Percentiles rank a stretch among this genome's conserved stretches.
phyloP scores from a whole-genome alignment of 2,888 invertebrate species.

The Xestia xanthographa region DNA sequence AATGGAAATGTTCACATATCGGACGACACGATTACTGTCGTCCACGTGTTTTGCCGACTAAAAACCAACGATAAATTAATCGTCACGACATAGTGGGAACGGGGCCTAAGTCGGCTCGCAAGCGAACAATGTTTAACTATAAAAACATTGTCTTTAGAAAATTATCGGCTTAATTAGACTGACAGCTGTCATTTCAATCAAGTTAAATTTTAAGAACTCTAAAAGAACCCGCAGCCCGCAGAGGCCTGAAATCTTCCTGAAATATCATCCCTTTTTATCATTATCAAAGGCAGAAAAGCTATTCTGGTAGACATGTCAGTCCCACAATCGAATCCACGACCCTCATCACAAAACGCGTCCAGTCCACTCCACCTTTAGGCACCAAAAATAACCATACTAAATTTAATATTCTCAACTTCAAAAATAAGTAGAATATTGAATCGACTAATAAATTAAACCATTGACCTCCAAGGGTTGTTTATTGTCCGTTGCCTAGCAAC shows the following conservation, averaged over 20 bases:
- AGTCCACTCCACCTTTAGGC: background rate
- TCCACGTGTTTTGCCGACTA: too few species aligned
- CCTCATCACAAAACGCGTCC: conserved; percentile 28
- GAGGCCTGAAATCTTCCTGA: too few species aligned
- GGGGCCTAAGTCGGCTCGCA: too few species aligned
- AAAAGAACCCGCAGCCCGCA: conserved; percentile 4
- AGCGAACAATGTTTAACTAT: too few species aligned
- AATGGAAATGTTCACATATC: too few species aligned
- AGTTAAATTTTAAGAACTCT: background rate
- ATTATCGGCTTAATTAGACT: background rate
- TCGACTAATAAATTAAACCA: conserved; percentile 45
- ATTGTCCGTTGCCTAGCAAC: conserved; percentile 64
- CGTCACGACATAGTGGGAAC: too few species aligned
- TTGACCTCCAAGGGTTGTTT: conserved; percentile 63
- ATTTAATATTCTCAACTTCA: conserved; percentile 5
- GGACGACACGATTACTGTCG: too few species aligned
- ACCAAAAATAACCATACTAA: conserved; percentile 24
- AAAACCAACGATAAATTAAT: too few species aligned
- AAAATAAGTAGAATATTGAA: conserved; percentile 27
- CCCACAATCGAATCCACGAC: conserved; percentile 26
- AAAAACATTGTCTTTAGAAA: background rate
- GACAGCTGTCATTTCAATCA: background rate
- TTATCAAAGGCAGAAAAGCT: conserved; percentile 12
- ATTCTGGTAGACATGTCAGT: conserved; percentile 32
- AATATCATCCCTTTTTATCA: conserved; percentile 11